phyloP scores from a whole-genome alignment of 2,888 invertebrate species.

The Cryptus armator region DNA sequence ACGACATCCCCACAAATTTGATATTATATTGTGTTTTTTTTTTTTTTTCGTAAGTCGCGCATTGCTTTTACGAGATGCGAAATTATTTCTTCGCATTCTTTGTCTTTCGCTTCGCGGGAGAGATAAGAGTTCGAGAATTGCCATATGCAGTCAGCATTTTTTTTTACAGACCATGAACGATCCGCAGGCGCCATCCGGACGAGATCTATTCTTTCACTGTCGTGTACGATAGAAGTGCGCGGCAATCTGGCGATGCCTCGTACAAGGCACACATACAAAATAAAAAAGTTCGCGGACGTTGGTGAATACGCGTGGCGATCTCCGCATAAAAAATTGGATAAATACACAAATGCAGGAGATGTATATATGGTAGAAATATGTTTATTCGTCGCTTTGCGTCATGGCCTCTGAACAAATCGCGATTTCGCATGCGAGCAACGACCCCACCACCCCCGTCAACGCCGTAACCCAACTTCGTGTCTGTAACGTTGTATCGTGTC shows the following conservation, averaged over 20 bases:
- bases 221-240: slow-evolving; percentile 32
- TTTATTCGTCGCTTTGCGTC: slow-evolving; percentile 47
- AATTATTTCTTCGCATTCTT: slow-evolving; percentile 59
- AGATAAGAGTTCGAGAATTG: slow-evolving; percentile 30
- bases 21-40: no score
- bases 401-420: slow-evolving; percentile 40
- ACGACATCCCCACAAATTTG: no score
- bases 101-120: slow-evolving; percentile 27
- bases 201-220: slow-evolving; percentile 50
- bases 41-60: not conserved
- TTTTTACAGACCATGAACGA: slow-evolving; percentile 44
- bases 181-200: slow-evolving; percentile 70
- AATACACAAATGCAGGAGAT: not conserved
- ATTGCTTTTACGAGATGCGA: slow-evolving; percentile 46
- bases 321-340: slow-evolving; percentile 6
- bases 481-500: slow-evolving; percentile 30
- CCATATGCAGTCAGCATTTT: slow-evolving; percentile 19
- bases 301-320: not conserved
- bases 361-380: slow-evolving; percentile 31
- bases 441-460: slow-evolving; percentile 54
- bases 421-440: slow-evolving; percentile 61
- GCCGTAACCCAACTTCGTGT: slow-evolving; percentile 18
- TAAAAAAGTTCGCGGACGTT: slow-evolving; percentile 2
- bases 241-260: slow-evolving; percentile 38
- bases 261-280: slow-evolving; percentile 14